phyloP scores from a whole-genome alignment of 64 coral and sea anemone genomes.

The Actinia equina region DNA sequence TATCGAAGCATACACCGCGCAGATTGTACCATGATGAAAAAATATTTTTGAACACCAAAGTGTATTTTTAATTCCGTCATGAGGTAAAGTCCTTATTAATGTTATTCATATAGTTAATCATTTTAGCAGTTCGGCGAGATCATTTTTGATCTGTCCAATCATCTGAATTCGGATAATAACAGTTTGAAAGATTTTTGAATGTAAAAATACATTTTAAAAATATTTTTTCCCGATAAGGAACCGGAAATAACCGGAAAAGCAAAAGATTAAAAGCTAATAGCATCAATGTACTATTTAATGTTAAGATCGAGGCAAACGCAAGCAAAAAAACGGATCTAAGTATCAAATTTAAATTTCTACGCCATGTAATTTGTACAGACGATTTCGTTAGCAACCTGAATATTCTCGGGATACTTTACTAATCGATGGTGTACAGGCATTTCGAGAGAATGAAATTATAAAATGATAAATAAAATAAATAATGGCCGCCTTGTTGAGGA shows the following conservation, averaged over 20 bases:
- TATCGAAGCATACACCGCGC: background rate
- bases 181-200: no score
- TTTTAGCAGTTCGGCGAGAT: background rate
- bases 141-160: background rate
- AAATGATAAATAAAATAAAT: no score
- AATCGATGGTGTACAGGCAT: no score
- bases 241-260: background rate
- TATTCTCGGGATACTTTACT: no score
- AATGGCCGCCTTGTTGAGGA: background rate
- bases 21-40: background rate
- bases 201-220: background rate
- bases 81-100: background rate
- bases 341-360: background rate
- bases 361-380: background rate
- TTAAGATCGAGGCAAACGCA: background rate
- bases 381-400: background rate
- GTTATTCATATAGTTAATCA: background rate
- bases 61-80: background rate
- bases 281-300: background rate
- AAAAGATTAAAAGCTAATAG: background rate
- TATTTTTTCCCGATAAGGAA: background rate
- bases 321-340: background rate
- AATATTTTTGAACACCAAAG: background rate
- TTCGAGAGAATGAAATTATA: no score
- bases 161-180: no score